Evolutionary conservation across 2,797 vertebrate species (phyloP).

Genomic region (Protosalanx chinensis): DNA sequence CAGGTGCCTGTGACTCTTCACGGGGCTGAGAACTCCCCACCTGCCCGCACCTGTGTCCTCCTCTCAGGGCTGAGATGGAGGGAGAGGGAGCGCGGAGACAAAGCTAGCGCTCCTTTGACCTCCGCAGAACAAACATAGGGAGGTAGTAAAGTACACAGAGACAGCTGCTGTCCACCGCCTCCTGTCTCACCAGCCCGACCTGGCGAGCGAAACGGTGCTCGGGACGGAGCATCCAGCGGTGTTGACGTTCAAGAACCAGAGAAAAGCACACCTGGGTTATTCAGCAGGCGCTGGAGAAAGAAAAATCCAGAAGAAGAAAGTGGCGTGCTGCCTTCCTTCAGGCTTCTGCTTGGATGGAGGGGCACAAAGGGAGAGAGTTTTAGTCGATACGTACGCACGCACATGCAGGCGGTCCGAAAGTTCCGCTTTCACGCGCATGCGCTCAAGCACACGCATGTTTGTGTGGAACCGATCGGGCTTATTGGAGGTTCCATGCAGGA

Average conservation of each 20-base stretch:
- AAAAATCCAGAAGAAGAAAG: neutral
- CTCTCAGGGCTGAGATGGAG: slow-evolving; percentile 15
- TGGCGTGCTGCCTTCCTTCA: neutral
- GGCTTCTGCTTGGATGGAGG: neutral
- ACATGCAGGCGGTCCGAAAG: neutral
- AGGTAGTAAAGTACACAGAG: slow-evolving; percentile 67
- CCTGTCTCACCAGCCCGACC: slow-evolving; percentile 51
- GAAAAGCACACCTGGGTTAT: neutral
- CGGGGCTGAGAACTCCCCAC: slow-evolving; percentile 68
- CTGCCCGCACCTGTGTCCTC: slow-evolving; percentile 59
- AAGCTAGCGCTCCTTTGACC: slow-evolving; percentile 66
- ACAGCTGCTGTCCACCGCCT: slow-evolving; percentile 65
- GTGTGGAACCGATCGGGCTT: slow-evolving; percentile 13
- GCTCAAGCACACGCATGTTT: slow-evolving; percentile 8
- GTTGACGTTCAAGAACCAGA: neutral
- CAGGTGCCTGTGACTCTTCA: slow-evolving; percentile 38
- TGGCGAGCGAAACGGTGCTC: neutral
- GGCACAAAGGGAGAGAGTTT: neutral
- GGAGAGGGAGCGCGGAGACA: slow-evolving; percentile 56
- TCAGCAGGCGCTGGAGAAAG: neutral
- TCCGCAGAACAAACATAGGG: slow-evolving; percentile 65
- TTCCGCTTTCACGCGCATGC: neutral
- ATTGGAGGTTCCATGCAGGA: slow-evolving; percentile 18
- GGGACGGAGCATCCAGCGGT: neutral
- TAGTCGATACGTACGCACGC: neutral